Evolutionary conservation across 1,140 invertebrate genomes (phyloP), one percentile per base, ranked within the genome.

Genomic region (Drosophila repleta): DNA sequence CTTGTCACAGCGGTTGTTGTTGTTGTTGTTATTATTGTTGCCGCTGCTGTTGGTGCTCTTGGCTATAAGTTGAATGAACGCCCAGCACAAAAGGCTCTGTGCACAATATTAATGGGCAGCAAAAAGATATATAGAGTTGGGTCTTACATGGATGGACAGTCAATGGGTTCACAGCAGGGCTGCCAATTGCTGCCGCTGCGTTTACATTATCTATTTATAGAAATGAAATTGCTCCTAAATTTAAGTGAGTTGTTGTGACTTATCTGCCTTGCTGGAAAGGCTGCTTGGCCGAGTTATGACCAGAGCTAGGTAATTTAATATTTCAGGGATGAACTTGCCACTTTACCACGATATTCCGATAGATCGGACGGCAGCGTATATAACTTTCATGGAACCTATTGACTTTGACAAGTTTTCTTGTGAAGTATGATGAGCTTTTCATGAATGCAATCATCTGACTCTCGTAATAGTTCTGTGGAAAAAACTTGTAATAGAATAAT

Each of bases 61-160:
- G 52, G 52, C 63, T 56, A 67, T 48, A 73, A 73, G 70, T 73
- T 73, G 70, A 73, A 73, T 26, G 70, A 73, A 73, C 70, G 70
- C 55, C 15, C 48, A 18, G 39, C 51, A 60, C 69, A 60, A 68
- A 67, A 68, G 56, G 41, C 64, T 61, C 69, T 60, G 69, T 24
- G 69, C 35, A 72, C 63, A 72, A 72, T 60, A 67, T 72, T 62
- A 68, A 68, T 73, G 64, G 56, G 29, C 46, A 73, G 26, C 51
- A 32, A 43, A 46, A 48, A 55, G 46, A 60, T 67, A 29, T 37
- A 37, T 37, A 60, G 55, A 51, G 35, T 52, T 60, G 56, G 46
- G 35, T 32, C 46, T 52, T 39, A 46, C 24, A 46, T 26, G 57
- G 43, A 17, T 35, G 17, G 43, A 26, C 41, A 48, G 26, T 17